Evolutionary conservation across 2,888 invertebrate species (phyloP).

Genomic region (Tillus elongatus): DNA sequence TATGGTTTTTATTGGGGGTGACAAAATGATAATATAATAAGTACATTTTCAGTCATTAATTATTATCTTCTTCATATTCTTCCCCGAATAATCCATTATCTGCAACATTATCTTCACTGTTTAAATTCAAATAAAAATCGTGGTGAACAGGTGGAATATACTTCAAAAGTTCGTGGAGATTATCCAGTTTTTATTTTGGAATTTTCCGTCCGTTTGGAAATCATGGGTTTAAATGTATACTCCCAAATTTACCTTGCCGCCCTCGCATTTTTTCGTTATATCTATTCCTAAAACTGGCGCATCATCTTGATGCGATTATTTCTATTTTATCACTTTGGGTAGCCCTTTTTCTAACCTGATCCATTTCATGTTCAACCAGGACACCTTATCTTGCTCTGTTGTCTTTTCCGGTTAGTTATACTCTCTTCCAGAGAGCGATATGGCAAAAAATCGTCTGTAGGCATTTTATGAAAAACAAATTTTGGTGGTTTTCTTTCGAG

Average conservation of each 20-base stretch:
- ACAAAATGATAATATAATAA: no score
- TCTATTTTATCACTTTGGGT: constrained; percentile 6
- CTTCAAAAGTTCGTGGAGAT: not conserved
- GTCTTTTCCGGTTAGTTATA: not conserved
- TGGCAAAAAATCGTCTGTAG: not conserved
- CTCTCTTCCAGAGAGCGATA: constrained; percentile 5
- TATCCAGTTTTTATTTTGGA: constrained; percentile 28
- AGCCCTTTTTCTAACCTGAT: constrained; percentile 8
- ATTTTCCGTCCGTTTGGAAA: constrained; percentile 68
- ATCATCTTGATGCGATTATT: no score
- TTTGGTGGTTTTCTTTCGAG: constrained; percentile 1
- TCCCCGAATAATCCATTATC: no score
- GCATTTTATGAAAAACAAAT: not conserved
- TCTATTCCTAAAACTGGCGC: no score
- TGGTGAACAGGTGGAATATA: constrained; percentile 20
- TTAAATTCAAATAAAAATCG: constrained; percentile 33
- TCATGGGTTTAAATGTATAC: constrained; percentile 75
- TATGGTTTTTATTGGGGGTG: no score
- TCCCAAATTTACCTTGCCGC: constrained; percentile 54
- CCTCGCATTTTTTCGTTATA: no score
- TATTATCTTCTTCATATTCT: no score
- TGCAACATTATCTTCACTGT: no score
- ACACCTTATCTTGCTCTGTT: not conserved
- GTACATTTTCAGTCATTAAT: no score
- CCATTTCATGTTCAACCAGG: not conserved